A percentile compares a stretch with the other conserved stretches of the same genome.
Evolutionary conservation across 2,113 vertebrate species (phyloP).

Genomic region (Ptilonorhynchus violaceus): DNA sequence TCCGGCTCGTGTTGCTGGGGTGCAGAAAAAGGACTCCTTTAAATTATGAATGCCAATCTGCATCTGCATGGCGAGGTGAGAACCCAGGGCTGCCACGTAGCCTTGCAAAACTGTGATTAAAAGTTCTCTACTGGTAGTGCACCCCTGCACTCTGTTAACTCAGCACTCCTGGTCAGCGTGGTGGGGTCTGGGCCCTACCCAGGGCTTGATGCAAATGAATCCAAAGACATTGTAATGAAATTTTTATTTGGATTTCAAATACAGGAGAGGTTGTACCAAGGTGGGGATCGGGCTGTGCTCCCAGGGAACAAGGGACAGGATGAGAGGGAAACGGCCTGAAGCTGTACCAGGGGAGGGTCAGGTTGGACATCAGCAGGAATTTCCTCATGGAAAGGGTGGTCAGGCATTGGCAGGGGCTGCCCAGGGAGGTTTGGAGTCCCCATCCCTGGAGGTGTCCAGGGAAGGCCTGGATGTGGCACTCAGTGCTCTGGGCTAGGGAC

Average conservation of each 20-base stretch:
- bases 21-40: constrained; percentile 57
- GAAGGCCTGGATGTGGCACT: neutral
- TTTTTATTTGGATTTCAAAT: neutral
- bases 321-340: neutral
- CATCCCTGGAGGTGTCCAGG: neutral
- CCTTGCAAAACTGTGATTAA: neutral
- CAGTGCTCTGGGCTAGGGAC: neutral
- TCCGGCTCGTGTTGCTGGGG: constrained; percentile 62
- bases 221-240: neutral
- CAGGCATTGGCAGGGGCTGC: fast-evolving
- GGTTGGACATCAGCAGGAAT: neutral
- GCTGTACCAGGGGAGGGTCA: neutral
- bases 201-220: neutral
- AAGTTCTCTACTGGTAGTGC: neutral
- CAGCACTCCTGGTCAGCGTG: neutral
- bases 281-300: fast-evolving
- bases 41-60: constrained; percentile 73
- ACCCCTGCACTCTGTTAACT: neutral
- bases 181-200: neutral
- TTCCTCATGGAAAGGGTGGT: fast-evolving
- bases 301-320: neutral
- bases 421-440: neutral
- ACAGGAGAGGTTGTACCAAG: neutral
- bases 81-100: neutral
- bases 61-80: constrained; percentile 49